Evolutionary conservation across 2,888 invertebrate genomes (phyloP).

Genomic region (Drosophila monieri): DNA sequence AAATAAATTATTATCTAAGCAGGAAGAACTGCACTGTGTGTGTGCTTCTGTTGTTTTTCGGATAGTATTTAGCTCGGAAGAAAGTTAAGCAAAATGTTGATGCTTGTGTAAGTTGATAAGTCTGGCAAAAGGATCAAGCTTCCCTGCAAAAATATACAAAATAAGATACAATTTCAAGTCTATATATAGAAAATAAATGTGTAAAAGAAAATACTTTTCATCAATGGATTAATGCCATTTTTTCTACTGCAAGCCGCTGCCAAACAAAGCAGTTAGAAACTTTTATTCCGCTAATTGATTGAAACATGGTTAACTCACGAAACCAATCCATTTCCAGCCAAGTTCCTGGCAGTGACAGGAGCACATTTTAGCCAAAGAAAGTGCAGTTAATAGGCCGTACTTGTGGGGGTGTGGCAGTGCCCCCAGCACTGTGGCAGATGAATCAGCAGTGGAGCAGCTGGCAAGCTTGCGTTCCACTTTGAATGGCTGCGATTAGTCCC

Average conservation of each 20-base stretch:
- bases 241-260: neutral
- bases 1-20: slow-evolving; percentile 77
- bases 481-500: slow-evolving; percentile 58
- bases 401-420: slow-evolving; percentile 13
- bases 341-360: slow-evolving; percentile 35
- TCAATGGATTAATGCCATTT: neutral
- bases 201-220: neutral
- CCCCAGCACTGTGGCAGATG: neutral
- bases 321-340: slow-evolving; percentile 7
- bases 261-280: neutral
- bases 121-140: slow-evolving; percentile 12
- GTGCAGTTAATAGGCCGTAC: slow-evolving; percentile 47
- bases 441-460: slow-evolving; percentile 27
- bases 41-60: slow-evolving; percentile 18
- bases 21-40: slow-evolving; percentile 18
- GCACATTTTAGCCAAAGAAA: slow-evolving; percentile 38
- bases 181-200: neutral
- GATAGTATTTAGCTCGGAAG: slow-evolving; percentile 30
- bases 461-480: slow-evolving; percentile 38
- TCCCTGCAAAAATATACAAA: neutral
- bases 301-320: slow-evolving; percentile 29
- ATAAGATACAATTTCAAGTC: neutral
- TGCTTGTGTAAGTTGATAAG: slow-evolving; percentile 36
- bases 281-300: slow-evolving; percentile 26
- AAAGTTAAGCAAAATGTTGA: slow-evolving; percentile 36